A percentile compares a stretch with the other conserved stretches of the same genome.
These are phyloP conservation scores for Oostethus manadensis DNA, from an alignment of 2,113 vertebrate genomes.

Conservation along the genomic window DNA sequence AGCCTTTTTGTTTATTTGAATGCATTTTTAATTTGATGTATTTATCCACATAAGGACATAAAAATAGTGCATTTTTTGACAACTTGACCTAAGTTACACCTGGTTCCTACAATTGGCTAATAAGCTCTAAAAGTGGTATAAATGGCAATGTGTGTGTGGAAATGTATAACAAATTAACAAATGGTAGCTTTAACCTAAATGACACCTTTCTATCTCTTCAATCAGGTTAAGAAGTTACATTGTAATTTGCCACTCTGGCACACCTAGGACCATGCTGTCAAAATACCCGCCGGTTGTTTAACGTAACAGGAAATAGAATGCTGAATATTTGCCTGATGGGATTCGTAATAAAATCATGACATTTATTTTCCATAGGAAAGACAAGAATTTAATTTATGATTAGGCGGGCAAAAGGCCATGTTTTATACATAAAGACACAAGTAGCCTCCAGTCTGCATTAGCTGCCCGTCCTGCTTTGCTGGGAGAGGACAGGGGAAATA, in stretches of 20 bases:
- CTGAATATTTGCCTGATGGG: slow-evolving; percentile 71
- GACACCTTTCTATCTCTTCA: no score
- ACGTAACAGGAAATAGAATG: slow-evolving; percentile 70
- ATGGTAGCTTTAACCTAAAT: no score
- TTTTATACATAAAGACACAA: slow-evolving; percentile 70
- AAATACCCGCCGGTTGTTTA: slow-evolving; percentile 16
- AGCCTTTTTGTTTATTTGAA: no score
- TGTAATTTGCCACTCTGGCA: neutral
- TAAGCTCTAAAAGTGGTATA: no score
- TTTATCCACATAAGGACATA: no score
- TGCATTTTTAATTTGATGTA: no score
- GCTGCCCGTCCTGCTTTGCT: slow-evolving; percentile 72
- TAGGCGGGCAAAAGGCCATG: slow-evolving; percentile 65
- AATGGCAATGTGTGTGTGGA: no score
- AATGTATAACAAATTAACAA: no score
- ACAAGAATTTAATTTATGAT: slow-evolving; percentile 65
- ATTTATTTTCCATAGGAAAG: slow-evolving; percentile 65
- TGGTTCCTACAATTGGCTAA: no score
- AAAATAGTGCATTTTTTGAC: no score
- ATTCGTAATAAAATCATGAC: slow-evolving; percentile 68
- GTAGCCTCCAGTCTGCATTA: slow-evolving; percentile 62
- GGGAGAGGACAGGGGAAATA: slow-evolving; percentile 96
- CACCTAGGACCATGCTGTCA: neutral
- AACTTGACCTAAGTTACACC: no score
- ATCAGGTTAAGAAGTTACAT: neutral